phyloP scores from a whole-genome alignment of 2,797 vertebrate genomes.

The Emys orbicularis region DNA sequence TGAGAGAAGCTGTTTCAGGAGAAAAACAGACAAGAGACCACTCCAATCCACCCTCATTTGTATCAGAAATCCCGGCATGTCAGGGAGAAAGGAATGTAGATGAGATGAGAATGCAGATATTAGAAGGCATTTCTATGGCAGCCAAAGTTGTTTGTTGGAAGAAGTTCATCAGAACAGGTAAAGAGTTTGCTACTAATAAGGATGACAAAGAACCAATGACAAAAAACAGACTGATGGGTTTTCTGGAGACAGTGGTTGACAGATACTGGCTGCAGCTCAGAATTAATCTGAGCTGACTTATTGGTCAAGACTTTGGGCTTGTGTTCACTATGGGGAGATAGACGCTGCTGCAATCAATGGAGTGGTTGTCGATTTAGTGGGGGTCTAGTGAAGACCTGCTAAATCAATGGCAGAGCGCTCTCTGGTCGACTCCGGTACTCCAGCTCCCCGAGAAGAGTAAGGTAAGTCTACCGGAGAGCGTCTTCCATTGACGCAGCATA shows the following conservation, averaged over 20 bases:
- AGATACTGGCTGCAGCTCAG: constrained; percentile 34
- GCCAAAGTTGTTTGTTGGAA: constrained; percentile 23
- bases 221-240: constrained; percentile 40
- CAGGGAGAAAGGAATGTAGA: neutral
- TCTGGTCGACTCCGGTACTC: no score
- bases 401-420: no score
- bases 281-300: neutral
- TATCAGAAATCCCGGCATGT: neutral
- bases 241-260: constrained; percentile 59
- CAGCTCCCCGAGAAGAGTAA: no score
- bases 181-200: constrained; percentile 53
- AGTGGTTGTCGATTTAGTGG: no score
- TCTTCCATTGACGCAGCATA: no score
- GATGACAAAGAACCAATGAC: constrained; percentile 28
- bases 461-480: no score
- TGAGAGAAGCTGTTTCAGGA: rapidly evolving
- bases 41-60: neutral
- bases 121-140: constrained; percentile 34
- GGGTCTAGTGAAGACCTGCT: no score
- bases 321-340: no score
- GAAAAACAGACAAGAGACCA: neutral
- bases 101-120: constrained; percentile 38
- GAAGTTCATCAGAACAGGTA: constrained; percentile 30
- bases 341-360: no score
- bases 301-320: constrained; percentile 3